phyloP scores from a whole-genome alignment of 2,797 vertebrate species.

The Centropyge bicolor region DNA sequence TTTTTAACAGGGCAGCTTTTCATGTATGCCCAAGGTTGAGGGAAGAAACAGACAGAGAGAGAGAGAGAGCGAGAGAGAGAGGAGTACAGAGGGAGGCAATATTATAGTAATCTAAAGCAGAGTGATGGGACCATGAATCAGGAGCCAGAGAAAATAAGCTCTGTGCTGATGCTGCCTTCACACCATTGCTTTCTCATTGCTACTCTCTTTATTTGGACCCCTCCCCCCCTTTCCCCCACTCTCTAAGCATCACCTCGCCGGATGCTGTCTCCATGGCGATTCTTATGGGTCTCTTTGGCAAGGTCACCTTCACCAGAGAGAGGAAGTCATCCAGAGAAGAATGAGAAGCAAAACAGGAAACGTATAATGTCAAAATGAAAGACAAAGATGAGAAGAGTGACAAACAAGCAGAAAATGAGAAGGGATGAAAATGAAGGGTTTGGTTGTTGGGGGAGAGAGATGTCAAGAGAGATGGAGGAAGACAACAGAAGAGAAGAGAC shows the following conservation, averaged over 20 bases:
- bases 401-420: constrained; percentile 33
- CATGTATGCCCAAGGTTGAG: constrained; percentile 21
- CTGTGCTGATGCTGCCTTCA: constrained; percentile 45
- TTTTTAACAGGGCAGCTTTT: constrained; percentile 11
- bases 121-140: constrained; percentile 65
- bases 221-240: constrained; percentile 8
- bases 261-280: constrained; percentile 82
- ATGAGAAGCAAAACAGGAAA: not conserved
- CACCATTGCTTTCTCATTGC: constrained; percentile 42
- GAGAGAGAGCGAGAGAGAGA: not conserved
- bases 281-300: constrained; percentile 73
- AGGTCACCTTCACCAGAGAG: constrained; percentile 77
- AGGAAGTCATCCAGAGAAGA: constrained; percentile 47
- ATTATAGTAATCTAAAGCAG: constrained; percentile 60
- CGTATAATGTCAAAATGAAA: not conserved
- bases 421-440: constrained; percentile 34
- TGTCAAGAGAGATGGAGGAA: constrained; percentile 43
- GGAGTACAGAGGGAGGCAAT: constrained; percentile 28
- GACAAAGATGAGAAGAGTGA: constrained; percentile 10
- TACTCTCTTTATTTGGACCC: constrained; percentile 18
- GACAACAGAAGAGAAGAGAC: constrained; percentile 30
- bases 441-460: constrained; percentile 14
- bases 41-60: not conserved
- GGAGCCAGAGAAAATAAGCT: constrained; percentile 43
- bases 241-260: constrained; percentile 59